A percentile compares a stretch with the other conserved stretches of the same genome.
Evolutionary conservation across 2,888 invertebrate genomes (phyloP).

Genomic region (Mythimna loreyi): DNA sequence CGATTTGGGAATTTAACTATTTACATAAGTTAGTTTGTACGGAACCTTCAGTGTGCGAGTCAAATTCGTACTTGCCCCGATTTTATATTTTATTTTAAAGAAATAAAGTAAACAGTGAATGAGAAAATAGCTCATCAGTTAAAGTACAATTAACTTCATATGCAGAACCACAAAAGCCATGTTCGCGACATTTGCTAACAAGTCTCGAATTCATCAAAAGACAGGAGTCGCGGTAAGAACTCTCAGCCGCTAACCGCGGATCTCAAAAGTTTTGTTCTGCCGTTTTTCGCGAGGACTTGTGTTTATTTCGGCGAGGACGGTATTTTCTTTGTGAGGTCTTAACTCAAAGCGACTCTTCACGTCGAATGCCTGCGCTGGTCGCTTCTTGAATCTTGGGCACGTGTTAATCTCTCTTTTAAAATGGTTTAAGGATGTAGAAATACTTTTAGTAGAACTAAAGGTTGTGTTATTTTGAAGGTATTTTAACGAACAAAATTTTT

Average conservation of each 20-base stretch:
- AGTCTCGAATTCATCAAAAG: slow-evolving; percentile 56
- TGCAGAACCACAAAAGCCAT: slow-evolving; percentile 24
- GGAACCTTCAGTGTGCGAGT: too few species aligned
- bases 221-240: slow-evolving; percentile 41
- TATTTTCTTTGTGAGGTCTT: slow-evolving; percentile 54
- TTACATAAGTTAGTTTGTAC: too few species aligned
- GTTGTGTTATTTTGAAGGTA: background rate
- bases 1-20: too few species aligned
- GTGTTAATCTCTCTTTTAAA: slow-evolving; percentile 39
- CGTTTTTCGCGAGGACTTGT: slow-evolving; percentile 53
- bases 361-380: slow-evolving; percentile 38
- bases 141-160: background rate
- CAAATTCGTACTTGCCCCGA: too few species aligned
- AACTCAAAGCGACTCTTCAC: slow-evolving; percentile 53
- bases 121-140: too few species aligned
- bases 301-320: slow-evolving; percentile 54
- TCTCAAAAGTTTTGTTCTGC: slow-evolving; percentile 57
- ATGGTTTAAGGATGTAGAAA: slow-evolving; percentile 23
- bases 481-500: background rate
- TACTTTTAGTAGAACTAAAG: background rate
- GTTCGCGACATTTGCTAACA: slow-evolving; percentile 38
- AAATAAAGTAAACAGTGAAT: too few species aligned
- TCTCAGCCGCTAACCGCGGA: slow-evolving; percentile 53
- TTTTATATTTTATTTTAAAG: too few species aligned
- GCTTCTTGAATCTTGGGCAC: slow-evolving; percentile 16